A percentile compares a stretch with the other conserved stretches of the same genome.
These are phyloP conservation scores for Thalassophryne amazonica DNA, from an alignment of 2,797 vertebrate species.

Conservation along the genomic window DNA sequence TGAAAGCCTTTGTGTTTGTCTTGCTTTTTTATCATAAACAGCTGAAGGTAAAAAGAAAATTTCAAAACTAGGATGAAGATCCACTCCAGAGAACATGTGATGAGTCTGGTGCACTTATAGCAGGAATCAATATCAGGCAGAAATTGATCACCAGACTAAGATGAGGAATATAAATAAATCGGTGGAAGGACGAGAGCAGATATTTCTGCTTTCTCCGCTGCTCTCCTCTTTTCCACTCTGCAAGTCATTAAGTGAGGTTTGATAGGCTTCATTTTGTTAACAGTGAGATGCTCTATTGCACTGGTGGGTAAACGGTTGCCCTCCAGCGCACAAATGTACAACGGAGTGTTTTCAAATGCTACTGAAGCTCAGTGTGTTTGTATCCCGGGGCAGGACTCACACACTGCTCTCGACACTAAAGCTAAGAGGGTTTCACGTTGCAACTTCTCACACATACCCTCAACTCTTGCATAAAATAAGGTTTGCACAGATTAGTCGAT, in stretches of 20 bases:
- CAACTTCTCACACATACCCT: neutral
- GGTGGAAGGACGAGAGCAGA: constrained; percentile 6
- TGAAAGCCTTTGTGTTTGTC: no score
- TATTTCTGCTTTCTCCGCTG: neutral
- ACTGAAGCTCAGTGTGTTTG: constrained; percentile 18
- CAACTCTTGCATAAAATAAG: neutral
- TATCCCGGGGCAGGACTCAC: constrained; percentile 23
- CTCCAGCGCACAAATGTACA: constrained; percentile 28
- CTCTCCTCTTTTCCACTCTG: constrained; percentile 3
- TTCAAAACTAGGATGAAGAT: constrained; percentile 2
- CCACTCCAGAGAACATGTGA: constrained; percentile 37
- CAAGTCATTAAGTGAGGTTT: constrained; percentile 10
- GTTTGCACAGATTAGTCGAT: no score
- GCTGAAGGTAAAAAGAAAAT: constrained; percentile 5
- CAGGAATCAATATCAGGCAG: constrained; percentile 59
- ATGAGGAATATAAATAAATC: constrained; percentile 40
- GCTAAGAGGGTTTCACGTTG: constrained; percentile 3
- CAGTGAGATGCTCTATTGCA: constrained; percentile 30
- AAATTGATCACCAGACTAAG: constrained; percentile 59
- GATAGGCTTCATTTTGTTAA: constrained; percentile 41
- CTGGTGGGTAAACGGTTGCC: constrained; percentile 40
- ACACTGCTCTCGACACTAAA: constrained; percentile 16
- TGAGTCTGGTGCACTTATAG: constrained; percentile 48
- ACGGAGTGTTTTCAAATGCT: constrained; percentile 38
- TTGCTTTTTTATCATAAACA: constrained; percentile 9